Evolutionary conservation across 2,888 invertebrate species (phyloP).

Genomic region (Aphidius colemani): DNA sequence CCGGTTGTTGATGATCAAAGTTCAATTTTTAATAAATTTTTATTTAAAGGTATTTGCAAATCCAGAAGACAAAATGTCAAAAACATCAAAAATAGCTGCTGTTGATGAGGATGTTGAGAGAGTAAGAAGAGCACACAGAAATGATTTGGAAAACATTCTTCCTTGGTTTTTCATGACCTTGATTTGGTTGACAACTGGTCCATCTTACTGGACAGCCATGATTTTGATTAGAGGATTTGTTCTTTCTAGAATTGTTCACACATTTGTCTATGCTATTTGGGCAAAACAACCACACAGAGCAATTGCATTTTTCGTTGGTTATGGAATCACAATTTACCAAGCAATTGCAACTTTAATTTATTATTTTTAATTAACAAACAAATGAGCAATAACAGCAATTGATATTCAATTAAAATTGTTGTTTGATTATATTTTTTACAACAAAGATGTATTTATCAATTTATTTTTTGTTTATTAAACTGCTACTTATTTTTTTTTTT

Average conservation of each 20-base stretch:
- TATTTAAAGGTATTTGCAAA: constrained; percentile 45
- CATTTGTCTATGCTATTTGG: constrained; percentile 61
- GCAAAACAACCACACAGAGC: constrained; percentile 63
- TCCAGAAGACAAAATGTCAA: constrained; percentile 41
- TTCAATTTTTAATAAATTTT: not conserved
- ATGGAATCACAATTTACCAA: constrained; percentile 58
- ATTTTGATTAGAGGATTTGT: constrained; percentile 63
- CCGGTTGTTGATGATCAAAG: too few species aligned
- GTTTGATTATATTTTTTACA: not conserved
- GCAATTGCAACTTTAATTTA: constrained; percentile 42
- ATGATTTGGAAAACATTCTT: constrained; percentile 66
- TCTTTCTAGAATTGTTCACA: constrained; percentile 61
- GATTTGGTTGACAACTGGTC: constrained; percentile 63
- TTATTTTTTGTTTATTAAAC: not conserved
- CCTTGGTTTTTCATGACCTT: constrained; percentile 63
- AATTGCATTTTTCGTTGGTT: constrained; percentile 58
- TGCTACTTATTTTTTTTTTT: too few species aligned
- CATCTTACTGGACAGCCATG: constrained; percentile 58
- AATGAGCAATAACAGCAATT: too few species aligned
- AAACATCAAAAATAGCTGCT: constrained; percentile 32
- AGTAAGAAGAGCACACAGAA: constrained; percentile 64
- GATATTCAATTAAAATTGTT: not conserved
- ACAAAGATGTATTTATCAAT: not conserved
- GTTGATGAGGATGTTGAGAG: constrained; percentile 62
- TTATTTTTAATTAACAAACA: constrained; percentile 7